phyloP scores from a whole-genome alignment of 2,888 invertebrate genomes.

The Caenorhabditis sp. region DNA sequence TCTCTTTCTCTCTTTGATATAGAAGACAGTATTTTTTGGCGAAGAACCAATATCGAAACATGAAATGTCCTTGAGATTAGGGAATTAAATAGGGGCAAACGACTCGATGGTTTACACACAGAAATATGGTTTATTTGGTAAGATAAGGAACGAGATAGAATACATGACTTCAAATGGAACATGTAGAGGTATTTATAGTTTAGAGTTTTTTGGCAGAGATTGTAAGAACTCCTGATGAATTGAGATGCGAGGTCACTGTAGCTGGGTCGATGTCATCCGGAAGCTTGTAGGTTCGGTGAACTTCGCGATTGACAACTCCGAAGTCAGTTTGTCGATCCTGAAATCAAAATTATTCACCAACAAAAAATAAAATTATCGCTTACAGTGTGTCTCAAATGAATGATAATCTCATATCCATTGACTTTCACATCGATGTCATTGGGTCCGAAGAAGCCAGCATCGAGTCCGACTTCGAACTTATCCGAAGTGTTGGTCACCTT shows the following conservation, averaged over 20 bases:
- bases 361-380: slow-evolving; percentile 7
- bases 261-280: slow-evolving; percentile 73
- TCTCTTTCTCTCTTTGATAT: no score
- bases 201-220: slow-evolving; percentile 74
- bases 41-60: background rate
- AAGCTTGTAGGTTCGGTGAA: slow-evolving; percentile 75
- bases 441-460: slow-evolving; percentile 69
- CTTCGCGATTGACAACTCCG: slow-evolving; percentile 75
- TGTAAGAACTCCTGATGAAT: slow-evolving; percentile 73
- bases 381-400: slow-evolving; percentile 62
- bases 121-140: background rate
- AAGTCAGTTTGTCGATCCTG: slow-evolving; percentile 72
- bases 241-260: slow-evolving; percentile 76
- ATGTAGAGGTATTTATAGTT: no score
- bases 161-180: no score
- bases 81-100: background rate
- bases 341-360: slow-evolving; percentile 1
- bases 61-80: background rate
- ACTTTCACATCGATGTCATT: slow-evolving; percentile 68
- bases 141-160: background rate
- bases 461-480: slow-evolving; percentile 71
- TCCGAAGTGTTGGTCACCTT: slow-evolving; percentile 67
- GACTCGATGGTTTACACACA: no score
- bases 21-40: background rate
- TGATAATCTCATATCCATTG: slow-evolving; percentile 59